Evolutionary conservation across 2,888 invertebrate species (phyloP).

Genomic region (Hedychridium roseum): DNA sequence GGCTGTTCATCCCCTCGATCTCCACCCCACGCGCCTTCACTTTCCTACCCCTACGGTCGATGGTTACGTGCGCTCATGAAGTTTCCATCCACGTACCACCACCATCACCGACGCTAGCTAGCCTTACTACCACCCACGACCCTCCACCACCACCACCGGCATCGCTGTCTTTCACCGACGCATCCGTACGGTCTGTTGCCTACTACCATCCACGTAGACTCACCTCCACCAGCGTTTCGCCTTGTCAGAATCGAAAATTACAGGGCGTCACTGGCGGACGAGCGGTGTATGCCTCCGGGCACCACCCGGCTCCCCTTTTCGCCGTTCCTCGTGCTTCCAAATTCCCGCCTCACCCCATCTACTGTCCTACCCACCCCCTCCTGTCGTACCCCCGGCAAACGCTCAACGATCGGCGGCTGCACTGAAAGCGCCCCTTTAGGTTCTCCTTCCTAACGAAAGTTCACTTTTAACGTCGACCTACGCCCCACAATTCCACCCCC

Average conservation of each 20-base stretch:
- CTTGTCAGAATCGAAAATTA: constrained; percentile 37
- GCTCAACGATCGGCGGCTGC: constrained; percentile 11
- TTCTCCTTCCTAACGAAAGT: too few species aligned
- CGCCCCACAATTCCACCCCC: too few species aligned
- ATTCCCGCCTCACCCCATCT: constrained; percentile 12
- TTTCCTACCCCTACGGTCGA: constrained; percentile 20
- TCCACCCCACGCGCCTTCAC: constrained; percentile 4
- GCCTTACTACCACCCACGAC: too few species aligned
- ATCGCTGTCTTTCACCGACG: not conserved
- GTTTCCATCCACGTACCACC: constrained; percentile 29
- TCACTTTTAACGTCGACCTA: too few species aligned
- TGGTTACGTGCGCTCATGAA: constrained; percentile 24
- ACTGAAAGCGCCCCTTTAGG: constrained; percentile 36
- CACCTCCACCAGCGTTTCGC: constrained; percentile 3
- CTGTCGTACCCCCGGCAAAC: not conserved
- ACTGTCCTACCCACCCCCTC: constrained; percentile 1
- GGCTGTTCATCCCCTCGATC: too few species aligned
- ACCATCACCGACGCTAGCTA: constrained; percentile 20
- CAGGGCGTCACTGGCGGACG: constrained; percentile 28
- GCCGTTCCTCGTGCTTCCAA: constrained; percentile 9
- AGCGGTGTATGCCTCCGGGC: constrained; percentile 9
- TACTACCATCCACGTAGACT: too few species aligned
- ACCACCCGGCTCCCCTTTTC: constrained; percentile 12
- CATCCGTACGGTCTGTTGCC: too few species aligned
- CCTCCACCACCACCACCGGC: constrained; percentile 8